Base-by-base conservation (phyloP, 2,113 vertebrate genomes). In the Scortum barcoo region DNA sequence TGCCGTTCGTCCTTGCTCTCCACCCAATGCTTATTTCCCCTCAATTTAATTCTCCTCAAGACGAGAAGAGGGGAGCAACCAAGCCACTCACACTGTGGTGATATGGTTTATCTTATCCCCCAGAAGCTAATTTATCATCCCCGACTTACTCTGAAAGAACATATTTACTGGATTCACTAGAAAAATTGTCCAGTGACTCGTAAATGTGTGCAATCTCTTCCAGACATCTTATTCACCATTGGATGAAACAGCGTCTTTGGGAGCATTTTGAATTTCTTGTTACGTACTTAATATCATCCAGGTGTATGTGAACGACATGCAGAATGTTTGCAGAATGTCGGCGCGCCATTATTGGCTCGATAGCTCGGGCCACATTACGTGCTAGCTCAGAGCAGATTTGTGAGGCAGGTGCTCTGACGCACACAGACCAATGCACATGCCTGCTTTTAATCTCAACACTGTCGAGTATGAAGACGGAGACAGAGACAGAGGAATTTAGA, bases 41-140 rank as follows among this genome's bases (percentile, higher is more conserved):
- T 85, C 83, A 80, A 72, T 88, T 89, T 73, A 78, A 68, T 87
- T 91, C 85, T 82, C 77, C 78, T 80, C 73, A 51, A 88, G 60
- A 84, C 28, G 44, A 75, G 60, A 81, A 69, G 54, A 85, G 54
- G 61, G 73, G 56, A 70, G 72, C 38, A 66, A 79, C 38, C 81
- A 66, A 76, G 62, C 60, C 72, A 74, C 68, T 90, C 78, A 76
- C 86, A 53, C 76, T 81, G 69, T 81, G 74, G 77, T 67, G 81
- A 87, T 92, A 71, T 66, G 80, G 54, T 91, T 90, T 92, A 90
- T 91, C 81, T 86, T 85, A 88, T 89, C 80, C 86, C 61, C 75
- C 74, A 81, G 85, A 86, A 91, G 88, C 75, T 82, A 88, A 93
- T 89, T 91, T 61, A 93, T 93, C 86, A 88, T 91, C 81, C 76